Conservation (phyloP, 2,888 invertebrate species). For the Dasypolia templi region DNA sequence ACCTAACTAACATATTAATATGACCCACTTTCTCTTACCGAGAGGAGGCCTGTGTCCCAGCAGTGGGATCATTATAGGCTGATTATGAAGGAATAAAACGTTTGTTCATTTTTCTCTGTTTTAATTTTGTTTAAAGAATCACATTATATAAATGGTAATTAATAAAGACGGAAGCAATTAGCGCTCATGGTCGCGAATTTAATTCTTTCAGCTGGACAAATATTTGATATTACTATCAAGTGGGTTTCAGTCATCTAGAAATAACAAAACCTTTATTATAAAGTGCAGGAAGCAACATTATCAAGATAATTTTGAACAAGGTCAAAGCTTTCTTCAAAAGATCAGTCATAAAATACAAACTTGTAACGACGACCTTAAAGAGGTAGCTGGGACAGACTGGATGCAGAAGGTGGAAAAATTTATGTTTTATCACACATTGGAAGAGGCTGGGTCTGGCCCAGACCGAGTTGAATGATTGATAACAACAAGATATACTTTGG, state of each 20-base stretch:
- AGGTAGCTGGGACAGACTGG: background rate
- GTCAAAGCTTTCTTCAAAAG: background rate
- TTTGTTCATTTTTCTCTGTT: background rate
- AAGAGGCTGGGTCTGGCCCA: too few relatives aligned
- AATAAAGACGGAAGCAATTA: constrained; percentile 10
- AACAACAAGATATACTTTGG: background rate
- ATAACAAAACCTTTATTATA: too few relatives aligned
- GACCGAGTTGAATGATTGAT: too few relatives aligned
- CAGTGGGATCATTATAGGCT: too few relatives aligned
- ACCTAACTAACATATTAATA: background rate
- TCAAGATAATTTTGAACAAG: background rate
- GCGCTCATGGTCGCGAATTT: constrained; percentile 23
- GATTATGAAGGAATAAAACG: background rate
- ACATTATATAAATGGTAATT: background rate
- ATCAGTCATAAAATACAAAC: too few relatives aligned
- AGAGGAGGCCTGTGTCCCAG: too few relatives aligned
- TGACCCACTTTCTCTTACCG: too few relatives aligned
- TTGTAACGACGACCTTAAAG: background rate
- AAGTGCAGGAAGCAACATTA: background rate
- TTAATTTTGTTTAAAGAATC: background rate
- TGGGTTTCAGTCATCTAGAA: too few relatives aligned
- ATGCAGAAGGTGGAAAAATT: too few relatives aligned
- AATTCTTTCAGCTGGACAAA: constrained; percentile 27
- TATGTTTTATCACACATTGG: background rate
- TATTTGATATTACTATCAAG: constrained; percentile 13